These are phyloP conservation scores for Pseudonaja textilis DNA, from an alignment of 2,113 vertebrate species.

Conservation along the genomic window DNA sequence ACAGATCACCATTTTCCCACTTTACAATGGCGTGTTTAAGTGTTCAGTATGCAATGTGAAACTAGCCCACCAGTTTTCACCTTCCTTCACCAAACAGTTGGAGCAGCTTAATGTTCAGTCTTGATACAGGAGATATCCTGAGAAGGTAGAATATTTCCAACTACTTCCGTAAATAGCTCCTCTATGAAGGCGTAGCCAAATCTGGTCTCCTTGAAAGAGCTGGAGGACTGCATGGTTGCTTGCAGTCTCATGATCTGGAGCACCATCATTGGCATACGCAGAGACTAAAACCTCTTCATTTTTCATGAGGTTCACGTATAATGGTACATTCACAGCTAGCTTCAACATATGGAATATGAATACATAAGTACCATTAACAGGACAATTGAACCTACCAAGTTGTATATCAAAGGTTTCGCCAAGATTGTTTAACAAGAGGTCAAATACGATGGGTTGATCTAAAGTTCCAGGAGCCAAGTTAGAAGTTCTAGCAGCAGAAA, in stretches of 20 bases:
- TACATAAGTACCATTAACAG: slow-evolving; percentile 89
- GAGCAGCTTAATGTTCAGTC: slow-evolving; percentile 77
- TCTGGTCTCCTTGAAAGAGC: slow-evolving; percentile 92
- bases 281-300: slow-evolving; percentile 96
- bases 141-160: slow-evolving; percentile 99
- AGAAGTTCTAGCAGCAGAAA: slow-evolving; percentile 89
- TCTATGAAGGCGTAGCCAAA: slow-evolving; percentile 93
- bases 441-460: slow-evolving; percentile 96
- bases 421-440: slow-evolving; percentile 90
- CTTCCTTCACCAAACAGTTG: slow-evolving; percentile 52
- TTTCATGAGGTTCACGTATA: slow-evolving; percentile 97
- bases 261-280: slow-evolving; percentile 94
- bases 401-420: slow-evolving; percentile 91
- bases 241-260: slow-evolving; percentile 95
- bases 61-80: slow-evolving; percentile 52
- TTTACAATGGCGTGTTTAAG: slow-evolving; percentile 55
- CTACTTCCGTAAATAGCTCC: slow-evolving; percentile 97
- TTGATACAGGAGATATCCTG: slow-evolving; percentile 95
- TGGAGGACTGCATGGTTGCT: slow-evolving; percentile 94
- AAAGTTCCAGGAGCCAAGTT: slow-evolving; percentile 92
- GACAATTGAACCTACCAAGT: slow-evolving; percentile 90
- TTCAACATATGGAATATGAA: slow-evolving; percentile 98
- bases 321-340: slow-evolving; percentile 92
- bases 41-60: slow-evolving; percentile 66
- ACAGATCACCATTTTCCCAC: slow-evolving; percentile 60